These are phyloP conservation scores for Drosophila chauvacae DNA, from an alignment of 1,140 invertebrate genomes.

Conservation along the genomic window DNA sequence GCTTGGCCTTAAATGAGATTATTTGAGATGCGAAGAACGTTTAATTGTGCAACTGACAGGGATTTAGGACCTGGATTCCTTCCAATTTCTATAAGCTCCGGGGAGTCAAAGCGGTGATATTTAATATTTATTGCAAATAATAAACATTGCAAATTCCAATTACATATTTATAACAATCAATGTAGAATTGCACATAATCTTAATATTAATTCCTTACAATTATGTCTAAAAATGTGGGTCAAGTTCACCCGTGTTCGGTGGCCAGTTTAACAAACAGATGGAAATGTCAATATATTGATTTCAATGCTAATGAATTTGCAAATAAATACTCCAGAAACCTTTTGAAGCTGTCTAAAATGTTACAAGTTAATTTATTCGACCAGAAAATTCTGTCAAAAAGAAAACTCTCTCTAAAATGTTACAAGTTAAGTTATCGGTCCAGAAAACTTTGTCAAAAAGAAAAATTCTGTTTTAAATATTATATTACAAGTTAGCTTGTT, in stretches of 20 bases:
- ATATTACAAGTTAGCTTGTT: neutral
- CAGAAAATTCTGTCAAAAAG: too few relatives aligned
- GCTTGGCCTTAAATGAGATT: neutral
- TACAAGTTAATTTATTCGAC: neutral
- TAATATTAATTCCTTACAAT: neutral
- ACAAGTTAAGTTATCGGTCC: neutral
- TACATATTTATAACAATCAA: neutral
- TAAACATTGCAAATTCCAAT: neutral
- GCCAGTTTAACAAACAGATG: neutral
- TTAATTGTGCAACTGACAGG: constrained; percentile 3
- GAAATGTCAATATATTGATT: neutral
- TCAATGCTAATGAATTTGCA: too few relatives aligned
- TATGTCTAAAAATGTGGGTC: neutral
- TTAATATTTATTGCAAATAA: neutral
- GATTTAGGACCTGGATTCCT: neutral
- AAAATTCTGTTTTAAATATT: neutral
- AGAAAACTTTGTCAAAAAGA: too few relatives aligned
- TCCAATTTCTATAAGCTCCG: neutral
- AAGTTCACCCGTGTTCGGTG: neutral
- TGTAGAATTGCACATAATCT: neutral
- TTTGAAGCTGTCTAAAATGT: neutral
- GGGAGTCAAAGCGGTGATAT: neutral
- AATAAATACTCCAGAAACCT: neutral
- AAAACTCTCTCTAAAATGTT: neutral
- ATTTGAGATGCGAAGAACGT: neutral